Evolutionary conservation across 2,113 vertebrate genomes (phyloP).

Genomic region (Gymnarchus niloticus): DNA sequence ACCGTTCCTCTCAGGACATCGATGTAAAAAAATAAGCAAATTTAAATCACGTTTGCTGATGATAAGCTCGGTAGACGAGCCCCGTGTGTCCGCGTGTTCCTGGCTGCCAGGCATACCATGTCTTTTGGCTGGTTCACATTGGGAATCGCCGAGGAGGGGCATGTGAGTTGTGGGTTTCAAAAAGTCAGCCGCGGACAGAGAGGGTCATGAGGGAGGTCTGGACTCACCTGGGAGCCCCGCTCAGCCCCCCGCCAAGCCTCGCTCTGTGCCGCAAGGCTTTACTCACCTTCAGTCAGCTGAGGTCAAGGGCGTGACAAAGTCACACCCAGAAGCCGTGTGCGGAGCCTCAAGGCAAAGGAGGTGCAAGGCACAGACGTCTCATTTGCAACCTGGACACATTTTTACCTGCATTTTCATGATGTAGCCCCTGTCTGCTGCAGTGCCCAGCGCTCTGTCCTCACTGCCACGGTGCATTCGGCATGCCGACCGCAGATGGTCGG

Average conservation of each 20-base stretch:
- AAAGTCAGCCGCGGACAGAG: neutral
- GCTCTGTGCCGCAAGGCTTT: no score
- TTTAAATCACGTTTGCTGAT: neutral
- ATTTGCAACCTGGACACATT: conserved; percentile 52
- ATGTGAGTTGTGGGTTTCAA: neutral
- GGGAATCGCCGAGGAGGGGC: neutral
- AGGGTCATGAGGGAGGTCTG: neutral
- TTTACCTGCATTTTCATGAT: conserved; percentile 40
- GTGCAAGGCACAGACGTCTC: neutral
- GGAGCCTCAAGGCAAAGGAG: neutral
- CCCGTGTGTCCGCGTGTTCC: neutral
- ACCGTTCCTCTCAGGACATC: neutral
- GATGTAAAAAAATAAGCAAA: neutral
- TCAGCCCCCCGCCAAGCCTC: no score
- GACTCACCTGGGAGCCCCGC: neutral
- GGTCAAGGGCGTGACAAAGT: conserved; percentile 21
- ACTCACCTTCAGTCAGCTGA: neutral
- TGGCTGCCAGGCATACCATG: neutral
- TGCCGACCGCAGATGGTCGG: conserved; percentile 34
- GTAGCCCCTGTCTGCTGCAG: neutral
- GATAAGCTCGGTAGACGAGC: neutral
- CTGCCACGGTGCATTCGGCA: conserved; percentile 14
- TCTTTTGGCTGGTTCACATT: neutral
- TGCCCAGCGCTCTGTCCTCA: neutral
- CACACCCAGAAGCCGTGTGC: neutral